Evolutionary conservation across 2,113 vertebrate species (phyloP).

Genomic region (Dasyurus viverrinus): DNA sequence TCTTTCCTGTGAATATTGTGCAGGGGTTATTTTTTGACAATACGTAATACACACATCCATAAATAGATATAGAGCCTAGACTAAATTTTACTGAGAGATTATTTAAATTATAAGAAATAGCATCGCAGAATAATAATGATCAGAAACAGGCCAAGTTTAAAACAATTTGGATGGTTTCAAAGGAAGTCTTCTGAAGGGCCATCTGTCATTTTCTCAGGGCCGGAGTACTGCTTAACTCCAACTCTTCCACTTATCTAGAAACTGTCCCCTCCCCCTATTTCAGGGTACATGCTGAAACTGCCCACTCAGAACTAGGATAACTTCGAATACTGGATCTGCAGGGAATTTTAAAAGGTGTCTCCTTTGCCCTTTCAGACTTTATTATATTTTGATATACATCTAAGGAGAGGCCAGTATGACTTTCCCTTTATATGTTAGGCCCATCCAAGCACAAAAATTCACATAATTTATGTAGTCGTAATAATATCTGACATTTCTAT

Average conservation of each 20-base stretch:
- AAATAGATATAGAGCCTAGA: neutral
- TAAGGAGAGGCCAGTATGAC: neutral
- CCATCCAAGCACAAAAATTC: neutral
- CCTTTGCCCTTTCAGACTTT: neutral
- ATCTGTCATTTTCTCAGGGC: neutral
- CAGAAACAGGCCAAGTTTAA: neutral
- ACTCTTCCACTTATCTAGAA: neutral
- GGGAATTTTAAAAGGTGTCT: neutral
- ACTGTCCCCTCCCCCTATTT: neutral
- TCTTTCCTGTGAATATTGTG: neutral
- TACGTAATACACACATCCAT: neutral
- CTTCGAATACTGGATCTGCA: neutral
- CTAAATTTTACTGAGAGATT: neutral
- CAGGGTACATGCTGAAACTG: neutral
- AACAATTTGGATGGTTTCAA: neutral
- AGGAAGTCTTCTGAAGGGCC: neutral
- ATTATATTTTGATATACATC: neutral
- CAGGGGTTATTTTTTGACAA: neutral
- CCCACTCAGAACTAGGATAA: neutral
- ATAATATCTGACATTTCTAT: neutral
- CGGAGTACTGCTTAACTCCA: neutral
- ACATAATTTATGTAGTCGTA: neutral
- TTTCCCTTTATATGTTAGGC: neutral
- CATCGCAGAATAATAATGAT: neutral
- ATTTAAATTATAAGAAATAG: neutral